A percentile compares a stretch with the other conserved stretches of the same genome.
These are phyloP conservation scores for Rostratula benghalensis DNA, from an alignment of 2,113 vertebrate genomes.

Conservation along the genomic window DNA sequence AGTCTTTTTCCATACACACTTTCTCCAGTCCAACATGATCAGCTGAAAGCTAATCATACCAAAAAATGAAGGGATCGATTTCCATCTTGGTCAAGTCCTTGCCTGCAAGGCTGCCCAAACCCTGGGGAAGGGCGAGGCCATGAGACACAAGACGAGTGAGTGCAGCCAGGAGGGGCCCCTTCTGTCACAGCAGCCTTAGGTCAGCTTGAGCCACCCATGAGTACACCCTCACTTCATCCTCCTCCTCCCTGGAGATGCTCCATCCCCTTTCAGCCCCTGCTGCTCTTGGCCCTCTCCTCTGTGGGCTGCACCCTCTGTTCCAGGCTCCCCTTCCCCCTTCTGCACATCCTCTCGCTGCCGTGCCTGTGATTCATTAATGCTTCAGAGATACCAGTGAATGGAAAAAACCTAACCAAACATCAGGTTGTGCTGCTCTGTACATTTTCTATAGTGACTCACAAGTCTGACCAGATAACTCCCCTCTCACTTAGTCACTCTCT, in stretches of 20 bases:
- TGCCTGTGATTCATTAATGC: slow-evolving; percentile 40
- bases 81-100: not conserved
- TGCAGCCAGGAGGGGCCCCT: not conserved
- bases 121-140: not conserved
- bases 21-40: not conserved
- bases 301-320: not conserved
- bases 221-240: not conserved
- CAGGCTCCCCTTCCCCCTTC: not conserved
- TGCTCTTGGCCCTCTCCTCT: not conserved
- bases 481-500: slow-evolving; percentile 49
- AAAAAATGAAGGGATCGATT: not conserved
- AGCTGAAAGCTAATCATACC: not conserved
- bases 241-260: not conserved
- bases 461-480: slow-evolving; percentile 48
- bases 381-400: slow-evolving; percentile 1
- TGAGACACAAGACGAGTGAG: not conserved
- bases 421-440: slow-evolving; percentile 38
- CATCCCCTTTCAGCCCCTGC: not conserved
- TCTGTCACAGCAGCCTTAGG: not conserved
- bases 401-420: slow-evolving; percentile 52
- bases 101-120: not conserved
- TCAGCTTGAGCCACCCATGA: not conserved
- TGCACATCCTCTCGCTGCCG: not conserved
- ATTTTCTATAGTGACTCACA: slow-evolving; percentile 49
- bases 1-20: not conserved